Evolutionary conservation across 2,113 vertebrate species (phyloP).

Genomic region (Alouatta palliata): DNA sequence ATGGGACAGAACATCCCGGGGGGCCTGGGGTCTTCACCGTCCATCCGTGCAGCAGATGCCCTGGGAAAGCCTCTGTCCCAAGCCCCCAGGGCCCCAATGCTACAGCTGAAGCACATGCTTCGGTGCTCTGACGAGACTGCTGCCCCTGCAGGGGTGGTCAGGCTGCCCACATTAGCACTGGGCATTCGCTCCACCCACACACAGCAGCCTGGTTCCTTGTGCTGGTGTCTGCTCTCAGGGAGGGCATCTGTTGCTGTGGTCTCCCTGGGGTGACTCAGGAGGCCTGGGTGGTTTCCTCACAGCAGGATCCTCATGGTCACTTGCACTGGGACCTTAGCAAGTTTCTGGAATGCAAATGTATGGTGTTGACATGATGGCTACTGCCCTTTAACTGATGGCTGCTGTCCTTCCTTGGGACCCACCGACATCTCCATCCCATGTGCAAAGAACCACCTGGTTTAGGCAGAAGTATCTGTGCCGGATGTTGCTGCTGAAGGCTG

Average conservation of each 20-base stretch:
- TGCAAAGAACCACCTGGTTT: no score
- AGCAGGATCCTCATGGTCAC: not conserved
- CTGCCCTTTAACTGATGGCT: not conserved
- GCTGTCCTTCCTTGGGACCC: not conserved
- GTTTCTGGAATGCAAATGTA: not conserved
- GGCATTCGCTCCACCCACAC: accelerated
- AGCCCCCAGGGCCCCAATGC: no score
- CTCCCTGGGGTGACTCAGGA: not conserved
- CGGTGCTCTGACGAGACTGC: not conserved
- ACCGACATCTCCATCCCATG: accelerated
- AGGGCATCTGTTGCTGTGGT: not conserved
- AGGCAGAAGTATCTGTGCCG: accelerated
- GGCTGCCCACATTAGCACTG: not conserved
- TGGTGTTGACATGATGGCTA: not conserved
- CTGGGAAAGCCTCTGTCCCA: accelerated
- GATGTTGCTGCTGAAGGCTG: not conserved
- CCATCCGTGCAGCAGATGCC: accelerated
- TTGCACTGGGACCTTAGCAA: not conserved
- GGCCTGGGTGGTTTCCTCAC: no score
- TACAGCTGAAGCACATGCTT: no score
- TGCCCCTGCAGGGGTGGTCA: not conserved
- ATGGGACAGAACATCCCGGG: accelerated
- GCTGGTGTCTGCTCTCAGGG: not conserved
- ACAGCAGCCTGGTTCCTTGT: not conserved
- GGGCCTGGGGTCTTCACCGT: accelerated